Evolutionary conservation across 2,797 vertebrate species (phyloP).

Genomic region (Psittacula echo): DNA sequence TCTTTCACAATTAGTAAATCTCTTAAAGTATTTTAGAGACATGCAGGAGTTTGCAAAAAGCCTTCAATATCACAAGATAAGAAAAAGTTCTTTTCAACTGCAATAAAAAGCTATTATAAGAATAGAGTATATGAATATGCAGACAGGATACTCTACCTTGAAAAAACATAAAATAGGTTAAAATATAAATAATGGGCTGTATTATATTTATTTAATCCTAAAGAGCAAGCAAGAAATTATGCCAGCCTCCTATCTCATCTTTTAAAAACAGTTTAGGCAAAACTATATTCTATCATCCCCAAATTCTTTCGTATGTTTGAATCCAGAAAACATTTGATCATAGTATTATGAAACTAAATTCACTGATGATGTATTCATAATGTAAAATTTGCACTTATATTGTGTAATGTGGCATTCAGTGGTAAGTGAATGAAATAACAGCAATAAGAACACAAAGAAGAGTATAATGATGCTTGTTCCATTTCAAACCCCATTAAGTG

Average conservation of each 20-base stretch:
- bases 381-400: background rate
- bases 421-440: background rate
- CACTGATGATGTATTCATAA: background rate
- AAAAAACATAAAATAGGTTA: background rate
- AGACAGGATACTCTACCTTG: background rate
- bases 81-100: background rate
- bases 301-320: background rate
- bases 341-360: background rate
- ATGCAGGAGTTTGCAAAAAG: background rate
- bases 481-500: background rate
- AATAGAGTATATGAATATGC: background rate
- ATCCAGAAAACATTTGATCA: background rate
- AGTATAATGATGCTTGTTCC: background rate
- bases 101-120: background rate
- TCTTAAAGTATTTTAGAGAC: background rate
- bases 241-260: background rate
- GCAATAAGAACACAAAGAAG: background rate
- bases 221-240: background rate
- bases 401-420: background rate
- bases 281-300: background rate
- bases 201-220: background rate
- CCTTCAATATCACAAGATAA: background rate
- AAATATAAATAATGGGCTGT: background rate
- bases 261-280: background rate
- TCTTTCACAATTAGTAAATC: background rate